phyloP scores from a whole-genome alignment of 2,113 vertebrate species.

The Tenebrosternarchus preto region DNA sequence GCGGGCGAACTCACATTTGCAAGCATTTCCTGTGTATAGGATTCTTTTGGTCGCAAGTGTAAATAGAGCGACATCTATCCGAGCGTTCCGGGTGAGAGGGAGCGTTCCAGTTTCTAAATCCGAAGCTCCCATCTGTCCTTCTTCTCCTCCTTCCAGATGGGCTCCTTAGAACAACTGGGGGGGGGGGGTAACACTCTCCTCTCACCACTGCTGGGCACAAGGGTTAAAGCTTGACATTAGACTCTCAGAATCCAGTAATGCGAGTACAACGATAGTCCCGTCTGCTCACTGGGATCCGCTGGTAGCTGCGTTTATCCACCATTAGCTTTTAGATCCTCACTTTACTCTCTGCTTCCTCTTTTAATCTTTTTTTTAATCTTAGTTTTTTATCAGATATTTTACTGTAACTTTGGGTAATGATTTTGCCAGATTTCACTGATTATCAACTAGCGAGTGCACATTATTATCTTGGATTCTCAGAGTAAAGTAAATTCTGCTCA shows the following conservation, averaged over 20 bases:
- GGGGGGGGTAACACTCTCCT: neutral
- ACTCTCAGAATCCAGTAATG: neutral
- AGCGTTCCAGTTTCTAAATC: slow-evolving; percentile 33
- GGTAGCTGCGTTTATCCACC: neutral
- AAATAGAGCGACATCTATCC: slow-evolving; percentile 73
- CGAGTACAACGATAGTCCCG: neutral
- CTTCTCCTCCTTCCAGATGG: slow-evolving; percentile 39
- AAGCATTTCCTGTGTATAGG: slow-evolving; percentile 79
- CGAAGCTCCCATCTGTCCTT: slow-evolving; percentile 45
- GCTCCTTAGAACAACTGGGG: slow-evolving; percentile 38
- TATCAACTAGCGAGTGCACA: no score
- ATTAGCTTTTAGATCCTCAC: no score
- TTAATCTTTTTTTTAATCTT: no score
- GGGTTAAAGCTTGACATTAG: neutral
- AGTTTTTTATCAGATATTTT: no score
- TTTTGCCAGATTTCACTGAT: no score
- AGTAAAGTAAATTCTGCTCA: neutral
- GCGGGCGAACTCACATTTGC: slow-evolving; percentile 76
- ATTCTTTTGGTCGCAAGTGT: slow-evolving; percentile 72
- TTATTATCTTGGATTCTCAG: neutral
- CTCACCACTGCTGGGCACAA: neutral
- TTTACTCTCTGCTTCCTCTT: no score
- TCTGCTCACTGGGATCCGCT: neutral
- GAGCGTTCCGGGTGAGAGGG: slow-evolving; percentile 55
- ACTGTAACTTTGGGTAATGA: no score